These are phyloP conservation scores for Mirza zaza DNA, from an alignment of 2,113 vertebrate genomes.

Conservation along the genomic window DNA sequence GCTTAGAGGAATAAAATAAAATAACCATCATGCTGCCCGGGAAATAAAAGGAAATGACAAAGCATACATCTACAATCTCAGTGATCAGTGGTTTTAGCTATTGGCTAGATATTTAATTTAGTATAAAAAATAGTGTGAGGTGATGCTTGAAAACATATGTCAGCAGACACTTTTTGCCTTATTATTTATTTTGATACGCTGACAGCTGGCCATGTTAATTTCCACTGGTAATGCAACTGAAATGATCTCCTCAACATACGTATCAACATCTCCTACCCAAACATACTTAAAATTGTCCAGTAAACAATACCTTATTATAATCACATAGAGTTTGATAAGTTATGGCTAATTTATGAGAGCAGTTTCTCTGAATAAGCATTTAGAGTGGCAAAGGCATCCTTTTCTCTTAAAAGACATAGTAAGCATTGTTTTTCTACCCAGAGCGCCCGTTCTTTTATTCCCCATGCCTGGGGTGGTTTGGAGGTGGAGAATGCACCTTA, in stretches of 20 bases:
- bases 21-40: slow-evolving; percentile 28
- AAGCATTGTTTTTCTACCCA: background rate
- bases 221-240: slow-evolving; percentile 40
- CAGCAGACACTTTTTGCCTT: slow-evolving; percentile 39
- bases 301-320: slow-evolving; percentile 61
- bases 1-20: slow-evolving; percentile 69
- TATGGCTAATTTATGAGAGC: slow-evolving; percentile 65
- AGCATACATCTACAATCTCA: slow-evolving; percentile 40
- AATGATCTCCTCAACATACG: slow-evolving; percentile 23
- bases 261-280: background rate
- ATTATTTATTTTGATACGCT: slow-evolving; percentile 73
- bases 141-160: slow-evolving; percentile 34
- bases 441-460: background rate
- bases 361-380: slow-evolving; percentile 57
- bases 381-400: slow-evolving; percentile 1
- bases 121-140: slow-evolving; percentile 58
- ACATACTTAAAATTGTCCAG: slow-evolving; percentile 31
- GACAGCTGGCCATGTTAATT: slow-evolving; percentile 61
- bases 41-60: slow-evolving; percentile 66
- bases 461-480: background rate
- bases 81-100: slow-evolving; percentile 29
- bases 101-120: slow-evolving; percentile 68
- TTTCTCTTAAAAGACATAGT: slow-evolving; percentile 24
- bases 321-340: slow-evolving; percentile 34
- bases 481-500: background rate